These are phyloP conservation scores for Synanceia verrucosa DNA, from an alignment of 2,797 vertebrate genomes.

Conservation along the genomic window DNA sequence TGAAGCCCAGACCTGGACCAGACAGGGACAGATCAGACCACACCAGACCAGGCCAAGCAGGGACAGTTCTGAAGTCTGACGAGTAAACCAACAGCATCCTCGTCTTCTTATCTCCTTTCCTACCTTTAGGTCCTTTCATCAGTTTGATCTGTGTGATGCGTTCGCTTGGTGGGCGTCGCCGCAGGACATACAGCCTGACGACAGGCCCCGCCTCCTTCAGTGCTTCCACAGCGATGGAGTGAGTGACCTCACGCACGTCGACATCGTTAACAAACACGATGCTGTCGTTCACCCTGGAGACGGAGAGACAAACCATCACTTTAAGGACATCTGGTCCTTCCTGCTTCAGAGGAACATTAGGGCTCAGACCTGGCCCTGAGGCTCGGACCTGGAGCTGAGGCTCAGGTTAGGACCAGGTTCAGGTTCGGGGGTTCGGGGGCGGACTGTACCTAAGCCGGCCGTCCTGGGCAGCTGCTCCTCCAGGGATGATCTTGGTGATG, in stretches of 20 bases:
- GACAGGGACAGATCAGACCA: background rate
- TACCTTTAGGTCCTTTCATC: constrained; percentile 86
- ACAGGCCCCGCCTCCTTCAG: constrained; percentile 93
- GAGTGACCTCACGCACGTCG: constrained; percentile 90
- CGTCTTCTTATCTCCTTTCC: background rate
- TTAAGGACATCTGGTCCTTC: background rate
- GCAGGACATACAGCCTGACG: constrained; percentile 89
- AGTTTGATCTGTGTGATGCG: constrained; percentile 89
- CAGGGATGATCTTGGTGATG: constrained; percentile 95
- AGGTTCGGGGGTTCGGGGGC: background rate
- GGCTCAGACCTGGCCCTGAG: background rate
- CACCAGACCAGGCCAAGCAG: constrained; percentile 66
- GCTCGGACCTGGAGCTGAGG: background rate
- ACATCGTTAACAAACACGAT: constrained; percentile 92
- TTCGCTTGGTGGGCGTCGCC: constrained; percentile 84
- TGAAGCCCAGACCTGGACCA: constrained; percentile 84
- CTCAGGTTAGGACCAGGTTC: background rate
- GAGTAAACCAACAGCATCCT: background rate
- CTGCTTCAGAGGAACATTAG: background rate
- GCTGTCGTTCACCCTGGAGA: constrained; percentile 88
- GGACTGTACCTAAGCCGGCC: constrained; percentile 85
- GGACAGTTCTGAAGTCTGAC: too few species aligned
- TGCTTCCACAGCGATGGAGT: constrained; percentile 90
- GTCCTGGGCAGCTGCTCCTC: constrained; percentile 90
- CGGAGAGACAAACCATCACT: background rate